A percentile compares a stretch with the other conserved stretches of the same genome.
phyloP scores from a whole-genome alignment of 2,888 invertebrate species.

The Ditylenchus weischeri region DNA sequence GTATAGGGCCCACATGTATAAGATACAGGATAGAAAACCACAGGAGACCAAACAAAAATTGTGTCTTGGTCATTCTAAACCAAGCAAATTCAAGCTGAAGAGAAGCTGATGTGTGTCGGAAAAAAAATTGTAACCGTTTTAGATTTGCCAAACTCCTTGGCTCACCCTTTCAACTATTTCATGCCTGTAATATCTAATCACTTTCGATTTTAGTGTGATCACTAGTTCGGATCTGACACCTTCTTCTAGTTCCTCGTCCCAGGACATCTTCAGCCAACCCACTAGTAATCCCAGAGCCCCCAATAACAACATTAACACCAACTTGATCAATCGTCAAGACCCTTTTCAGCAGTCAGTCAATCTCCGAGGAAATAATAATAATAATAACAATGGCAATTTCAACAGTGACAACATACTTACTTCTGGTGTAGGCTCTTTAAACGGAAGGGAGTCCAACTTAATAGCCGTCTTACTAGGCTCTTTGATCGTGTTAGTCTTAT shows the following conservation, averaged over 20 bases:
- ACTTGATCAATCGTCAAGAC: neutral
- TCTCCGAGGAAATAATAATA: too few species aligned
- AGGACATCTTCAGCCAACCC: slow-evolving; percentile 3
- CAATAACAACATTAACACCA: neutral
- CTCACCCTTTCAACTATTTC: too few species aligned
- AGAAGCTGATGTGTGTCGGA: too few species aligned
- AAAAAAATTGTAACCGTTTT: too few species aligned
- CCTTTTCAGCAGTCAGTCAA: too few species aligned
- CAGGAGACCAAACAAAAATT: too few species aligned
- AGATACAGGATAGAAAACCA: too few species aligned
- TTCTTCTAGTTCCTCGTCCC: slow-evolving; percentile 4
- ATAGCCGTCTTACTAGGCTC: slow-evolving; percentile 31
- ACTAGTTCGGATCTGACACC: slow-evolving; percentile 6
- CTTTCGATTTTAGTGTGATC: slow-evolving; percentile 6
- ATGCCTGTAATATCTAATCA: neutral
- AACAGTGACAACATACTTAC: neutral
- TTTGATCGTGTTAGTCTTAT: slow-evolving; percentile 28
- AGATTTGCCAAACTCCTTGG: too few species aligned
- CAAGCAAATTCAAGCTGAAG: too few species aligned
- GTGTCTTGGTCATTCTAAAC: too few species aligned
- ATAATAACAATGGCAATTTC: slow-evolving; percentile 10
- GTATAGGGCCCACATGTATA: too few species aligned
- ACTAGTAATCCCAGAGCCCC: neutral
- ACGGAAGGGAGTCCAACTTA: slow-evolving; percentile 19
- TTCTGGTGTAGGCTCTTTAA: neutral